Percentiles rank a stretch among this genome's conserved stretches.
Evolutionary conservation across 1,140 invertebrate genomes (phyloP).

Genomic region (Zeugodacus cucurbitae): DNA sequence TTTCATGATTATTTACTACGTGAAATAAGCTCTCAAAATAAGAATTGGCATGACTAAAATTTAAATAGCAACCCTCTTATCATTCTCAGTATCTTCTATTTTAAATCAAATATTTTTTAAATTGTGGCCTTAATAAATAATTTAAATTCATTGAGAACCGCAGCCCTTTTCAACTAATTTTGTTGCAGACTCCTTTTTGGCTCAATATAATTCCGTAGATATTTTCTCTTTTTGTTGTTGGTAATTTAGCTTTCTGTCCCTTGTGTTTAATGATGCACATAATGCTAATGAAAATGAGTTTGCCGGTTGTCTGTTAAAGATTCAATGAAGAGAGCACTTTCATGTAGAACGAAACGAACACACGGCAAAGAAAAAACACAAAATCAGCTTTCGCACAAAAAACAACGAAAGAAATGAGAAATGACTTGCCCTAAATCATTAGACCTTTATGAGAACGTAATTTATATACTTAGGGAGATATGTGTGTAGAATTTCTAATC

Average conservation of each 20-base stretch:
- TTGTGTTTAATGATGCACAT: not conserved
- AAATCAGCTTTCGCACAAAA: not conserved
- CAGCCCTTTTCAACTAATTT: not conserved
- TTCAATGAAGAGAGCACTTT: not conserved
- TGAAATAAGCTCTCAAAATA: no score
- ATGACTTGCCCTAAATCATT: not conserved
- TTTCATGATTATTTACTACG: no score
- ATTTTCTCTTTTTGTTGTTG: not conserved
- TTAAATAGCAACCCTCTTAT: no score
- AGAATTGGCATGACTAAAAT: no score
- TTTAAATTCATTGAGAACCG: no score
- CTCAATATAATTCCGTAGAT: not conserved
- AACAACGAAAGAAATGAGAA: not conserved
- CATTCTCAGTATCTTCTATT: no score
- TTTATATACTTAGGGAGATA: not conserved
- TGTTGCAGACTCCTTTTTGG: not conserved
- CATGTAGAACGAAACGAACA: not conserved
- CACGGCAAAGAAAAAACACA: not conserved
- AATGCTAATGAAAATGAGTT: constrained; percentile 12
- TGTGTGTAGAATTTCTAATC: not conserved
- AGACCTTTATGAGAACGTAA: not conserved
- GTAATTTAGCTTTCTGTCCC: not conserved
- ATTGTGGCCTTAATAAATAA: no score
- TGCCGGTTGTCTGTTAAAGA: not conserved
- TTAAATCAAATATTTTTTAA: no score